A percentile compares a stretch with the other conserved stretches of the same genome.
These are phyloP conservation scores for Sylvia borin DNA, from an alignment of 2,797 vertebrate species.

Conservation along the genomic window DNA sequence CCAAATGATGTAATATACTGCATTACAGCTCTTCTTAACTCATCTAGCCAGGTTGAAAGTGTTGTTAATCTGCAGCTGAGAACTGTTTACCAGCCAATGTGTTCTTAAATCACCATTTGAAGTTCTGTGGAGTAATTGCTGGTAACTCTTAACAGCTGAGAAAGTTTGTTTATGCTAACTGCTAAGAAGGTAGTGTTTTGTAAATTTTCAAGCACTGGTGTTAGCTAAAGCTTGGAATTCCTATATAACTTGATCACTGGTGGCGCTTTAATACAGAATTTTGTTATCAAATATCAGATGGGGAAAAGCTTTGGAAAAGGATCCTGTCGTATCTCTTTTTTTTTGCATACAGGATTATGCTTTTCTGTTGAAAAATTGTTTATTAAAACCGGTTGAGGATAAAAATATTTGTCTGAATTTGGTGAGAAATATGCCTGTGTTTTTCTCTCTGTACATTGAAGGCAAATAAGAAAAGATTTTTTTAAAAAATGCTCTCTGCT, in stretches of 20 bases:
- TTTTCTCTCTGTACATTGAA: not conserved
- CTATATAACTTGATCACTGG: not conserved
- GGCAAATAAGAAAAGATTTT: not conserved
- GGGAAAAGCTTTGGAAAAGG: constrained; percentile 34
- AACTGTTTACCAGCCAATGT: not conserved
- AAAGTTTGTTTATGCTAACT: not conserved
- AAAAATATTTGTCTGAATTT: not conserved
- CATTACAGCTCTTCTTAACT: not conserved
- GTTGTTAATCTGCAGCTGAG: not conserved
- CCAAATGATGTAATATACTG: not conserved
- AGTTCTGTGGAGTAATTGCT: not conserved
- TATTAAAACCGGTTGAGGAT: not conserved
- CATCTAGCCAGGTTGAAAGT: constrained; percentile 10
- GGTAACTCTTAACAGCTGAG: not conserved
- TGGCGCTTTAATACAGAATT: not conserved
- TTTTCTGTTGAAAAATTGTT: constrained; percentile 31
- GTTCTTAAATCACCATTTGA: not conserved
- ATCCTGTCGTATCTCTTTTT: constrained; percentile 3
- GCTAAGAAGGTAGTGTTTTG: not conserved
- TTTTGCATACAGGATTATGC: not conserved
- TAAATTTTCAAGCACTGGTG: not conserved
- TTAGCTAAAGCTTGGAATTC: not conserved
- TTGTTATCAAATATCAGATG: constrained; percentile 12
- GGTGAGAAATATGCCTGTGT: not conserved
- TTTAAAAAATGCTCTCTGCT: not conserved